Evolutionary conservation across 2,113 vertebrate genomes (phyloP), one percentile per base, ranked within the genome.

Genomic region (Rhadina sibilatrix): DNA sequence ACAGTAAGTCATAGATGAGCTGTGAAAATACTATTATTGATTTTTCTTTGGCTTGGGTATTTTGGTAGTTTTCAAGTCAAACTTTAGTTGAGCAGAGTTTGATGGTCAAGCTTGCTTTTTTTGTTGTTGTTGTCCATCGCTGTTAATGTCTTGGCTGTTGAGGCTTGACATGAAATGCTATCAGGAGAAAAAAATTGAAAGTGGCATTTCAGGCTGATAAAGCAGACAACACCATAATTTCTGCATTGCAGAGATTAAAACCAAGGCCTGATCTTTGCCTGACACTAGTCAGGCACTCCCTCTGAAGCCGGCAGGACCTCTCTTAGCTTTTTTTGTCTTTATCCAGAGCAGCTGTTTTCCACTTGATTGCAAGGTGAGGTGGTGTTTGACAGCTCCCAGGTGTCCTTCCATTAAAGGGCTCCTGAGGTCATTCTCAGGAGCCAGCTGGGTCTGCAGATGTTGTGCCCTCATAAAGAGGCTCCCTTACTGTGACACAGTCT

Each of bases 21-120:
- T 91, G n/a, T 94, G 87, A 85, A 93, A 94, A 87, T 50, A 37
- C 59, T 78, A 1, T 68, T 90, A 82, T 15, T 84, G 77, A 78
- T 74, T 86, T 92, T 44, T 75, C 31, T 59, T 64, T 70, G 60
- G 30, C 56, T 66, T 87, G 23, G 12, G 1, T 38, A 37, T 77
- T 90, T 80, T 74, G 21, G 31, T 68, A 35, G 63, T 60, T 89
- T 92, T 69, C 35, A 57, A 64, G 33, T 42, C 47, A 60, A 68
- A 47, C 47, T 59, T 15, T 85, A 56, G 56, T 11, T 59, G 35
- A 56, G 35, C 28, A 46, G 35, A 52, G 46, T 72, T 89, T 77
- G 52, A 30, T 57, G 74, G 47, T 56, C 44, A 76, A 57, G 21
- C 5, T 56, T 68, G 6, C 5, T 18, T 20, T 46, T 33, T 30